Conservation (phyloP, 2,113 vertebrate genomes). For the Thamnaconus septentrionalis region DNA sequence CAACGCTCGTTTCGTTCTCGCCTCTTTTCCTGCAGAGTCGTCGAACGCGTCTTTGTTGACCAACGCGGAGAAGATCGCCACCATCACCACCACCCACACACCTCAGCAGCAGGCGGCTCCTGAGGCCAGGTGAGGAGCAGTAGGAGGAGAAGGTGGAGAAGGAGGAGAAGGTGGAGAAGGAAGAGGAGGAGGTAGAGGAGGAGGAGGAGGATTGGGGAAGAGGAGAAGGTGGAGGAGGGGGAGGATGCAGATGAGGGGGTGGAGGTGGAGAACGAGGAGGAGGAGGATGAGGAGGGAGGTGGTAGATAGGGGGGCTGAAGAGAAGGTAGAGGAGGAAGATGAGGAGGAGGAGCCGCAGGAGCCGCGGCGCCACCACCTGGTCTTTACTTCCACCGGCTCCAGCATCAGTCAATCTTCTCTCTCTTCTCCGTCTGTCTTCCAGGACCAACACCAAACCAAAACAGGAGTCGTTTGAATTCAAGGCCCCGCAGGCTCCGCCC, state of each 20-base stretch:
- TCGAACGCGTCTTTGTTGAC: conserved; percentile 97
- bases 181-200: no score
- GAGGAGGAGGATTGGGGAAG: no score
- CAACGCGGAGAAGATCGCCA: conserved; percentile 99
- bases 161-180: no score
- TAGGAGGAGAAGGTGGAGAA: background rate
- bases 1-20: conserved; percentile 20
- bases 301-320: no score
- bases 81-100: conserved; percentile 96
- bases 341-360: no score
- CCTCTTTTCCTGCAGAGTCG: conserved; percentile 77
- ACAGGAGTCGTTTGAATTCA: conserved; percentile 93
- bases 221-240: background rate
- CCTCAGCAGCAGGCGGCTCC: conserved; percentile 86
- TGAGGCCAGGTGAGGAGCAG: conserved; percentile 86
- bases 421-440: conserved; percentile 35
- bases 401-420: background rate
- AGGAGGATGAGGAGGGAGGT: no score
- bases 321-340: no score
- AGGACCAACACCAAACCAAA: conserved; percentile 98
- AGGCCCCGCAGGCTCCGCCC: conserved; percentile 79
- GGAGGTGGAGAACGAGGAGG: no score
- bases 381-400: no score
- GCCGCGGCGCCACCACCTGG: no score
- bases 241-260: no score